Evolutionary conservation across 2,888 invertebrate genomes (phyloP), one percentile per base, ranked within the genome.

Genomic region (Ophraella communa): DNA sequence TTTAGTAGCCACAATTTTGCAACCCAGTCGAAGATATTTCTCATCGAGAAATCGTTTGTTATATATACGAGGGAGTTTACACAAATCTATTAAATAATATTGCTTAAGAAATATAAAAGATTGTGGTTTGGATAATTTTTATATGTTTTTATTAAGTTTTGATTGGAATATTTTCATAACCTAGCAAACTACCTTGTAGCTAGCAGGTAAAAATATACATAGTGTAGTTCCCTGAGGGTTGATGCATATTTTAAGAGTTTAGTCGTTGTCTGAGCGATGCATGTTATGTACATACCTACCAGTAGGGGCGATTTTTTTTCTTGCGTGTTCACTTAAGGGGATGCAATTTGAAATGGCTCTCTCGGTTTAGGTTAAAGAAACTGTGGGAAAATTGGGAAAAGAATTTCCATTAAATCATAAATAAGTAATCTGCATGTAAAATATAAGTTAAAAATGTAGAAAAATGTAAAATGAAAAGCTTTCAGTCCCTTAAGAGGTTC

Each of bases 351-450:
- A 20, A 69, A 62, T 67, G 69, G 69, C 65, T 58, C 42, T 64
- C 66, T 66, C 66, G 69, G 69, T 65, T 8, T 64, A 24, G 35
- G 35, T 47, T 63, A 72, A 72, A 71, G 70, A 72, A 74, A 73
- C 72, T 74, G 74, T 74, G 72, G 69, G 71, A 73, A 74, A 76
- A 74, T 76, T 76, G 75, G n/a, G n/a, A 72, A 74, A 74, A 74
- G 71, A 73, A 71, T 70, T 70, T 70, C 71, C 69, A 73, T 71
- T 72, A 71, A 62, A 58, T 54, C 56, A 72, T 74, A 73, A 73
- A 75, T 73, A 71, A 64, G 67, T 73, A 70, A 72, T 73, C 11
- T 58, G 64, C 61, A 21, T 57, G 63, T 63, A 64, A 64, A 64
- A 62, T 68, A 62, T 39, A 17, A 39, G 17, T 39, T 10, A 30